phyloP scores from a whole-genome alignment of 2,888 invertebrate species.

The Junonia oenone region DNA sequence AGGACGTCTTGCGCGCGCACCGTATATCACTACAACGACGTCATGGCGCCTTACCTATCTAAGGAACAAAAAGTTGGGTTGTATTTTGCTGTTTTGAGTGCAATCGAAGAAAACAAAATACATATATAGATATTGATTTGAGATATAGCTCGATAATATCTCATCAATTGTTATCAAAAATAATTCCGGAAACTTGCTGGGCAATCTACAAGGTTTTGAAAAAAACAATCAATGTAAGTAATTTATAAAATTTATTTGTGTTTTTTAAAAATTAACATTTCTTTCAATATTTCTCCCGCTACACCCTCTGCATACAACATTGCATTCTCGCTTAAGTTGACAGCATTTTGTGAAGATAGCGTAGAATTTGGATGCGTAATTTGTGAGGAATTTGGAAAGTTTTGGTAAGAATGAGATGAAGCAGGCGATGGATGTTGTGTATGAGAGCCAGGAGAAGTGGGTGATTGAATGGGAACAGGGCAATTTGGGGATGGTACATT shows the following conservation, averaged over 20 bases:
- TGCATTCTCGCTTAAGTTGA: no score
- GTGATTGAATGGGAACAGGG: no score
- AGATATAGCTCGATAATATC: background rate
- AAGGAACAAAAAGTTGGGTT: background rate
- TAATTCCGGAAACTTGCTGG: slow-evolving; percentile 3
- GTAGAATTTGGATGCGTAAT: no score
- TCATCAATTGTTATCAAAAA: background rate
- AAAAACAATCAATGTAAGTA: slow-evolving; percentile 1
- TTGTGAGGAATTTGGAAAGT: no score
- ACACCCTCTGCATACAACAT: background rate
- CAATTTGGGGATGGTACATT: no score
- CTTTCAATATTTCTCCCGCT: background rate
- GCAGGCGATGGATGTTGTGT: no score
- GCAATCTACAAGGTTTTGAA: slow-evolving; percentile 5
- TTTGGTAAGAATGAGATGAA: no score
- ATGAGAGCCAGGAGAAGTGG: no score
- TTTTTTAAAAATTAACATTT: slow-evolving; percentile 1
- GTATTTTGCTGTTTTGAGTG: background rate
- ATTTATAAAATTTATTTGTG: slow-evolving; percentile 1
- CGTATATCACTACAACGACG: background rate
- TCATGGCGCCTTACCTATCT: background rate
- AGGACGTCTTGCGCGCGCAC: no score
- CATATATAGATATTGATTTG: no score
- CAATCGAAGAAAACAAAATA: no score
- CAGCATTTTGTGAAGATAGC: background rate